These are phyloP conservation scores for Eurystomus glaucurus DNA, from an alignment of 2,797 vertebrate genomes.

Conservation along the genomic window DNA sequence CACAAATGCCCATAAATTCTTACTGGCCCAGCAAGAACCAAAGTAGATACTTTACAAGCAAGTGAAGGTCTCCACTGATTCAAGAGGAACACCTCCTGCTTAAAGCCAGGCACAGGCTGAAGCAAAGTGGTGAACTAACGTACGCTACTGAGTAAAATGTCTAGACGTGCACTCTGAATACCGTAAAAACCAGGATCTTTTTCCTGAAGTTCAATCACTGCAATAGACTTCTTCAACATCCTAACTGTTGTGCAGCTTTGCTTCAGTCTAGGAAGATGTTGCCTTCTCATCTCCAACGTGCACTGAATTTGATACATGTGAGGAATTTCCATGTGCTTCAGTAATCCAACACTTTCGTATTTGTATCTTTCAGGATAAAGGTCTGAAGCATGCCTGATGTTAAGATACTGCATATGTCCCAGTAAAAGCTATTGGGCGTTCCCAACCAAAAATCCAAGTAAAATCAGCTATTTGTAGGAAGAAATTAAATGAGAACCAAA, in stretches of 20 bases:
- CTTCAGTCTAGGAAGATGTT: neutral
- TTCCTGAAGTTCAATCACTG: neutral
- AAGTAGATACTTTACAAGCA: neutral
- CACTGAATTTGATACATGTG: neutral
- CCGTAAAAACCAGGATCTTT: neutral
- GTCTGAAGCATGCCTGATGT: neutral
- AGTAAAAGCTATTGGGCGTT: neutral
- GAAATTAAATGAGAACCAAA: slow-evolving; percentile 74
- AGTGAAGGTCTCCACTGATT: neutral
- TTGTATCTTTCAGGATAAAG: neutral
- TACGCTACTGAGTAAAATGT: neutral
- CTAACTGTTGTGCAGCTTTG: neutral
- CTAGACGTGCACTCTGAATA: neutral
- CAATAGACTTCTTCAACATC: neutral
- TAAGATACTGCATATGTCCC: neutral
- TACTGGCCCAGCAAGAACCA: neutral
- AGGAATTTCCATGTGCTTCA: neutral
- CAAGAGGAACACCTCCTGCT: neutral
- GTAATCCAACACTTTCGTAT: neutral
- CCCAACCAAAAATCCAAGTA: slow-evolving; percentile 74
- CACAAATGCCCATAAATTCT: neutral
- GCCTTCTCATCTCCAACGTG: neutral
- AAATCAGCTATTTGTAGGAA: slow-evolving; percentile 83
- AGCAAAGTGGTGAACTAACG: neutral
- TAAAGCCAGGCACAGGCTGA: neutral